Percentiles rank a stretch among this genome's conserved stretches.
These are phyloP conservation scores for Sitta carolinensis DNA, from an alignment of 2,797 vertebrate genomes.

Conservation along the genomic window DNA sequence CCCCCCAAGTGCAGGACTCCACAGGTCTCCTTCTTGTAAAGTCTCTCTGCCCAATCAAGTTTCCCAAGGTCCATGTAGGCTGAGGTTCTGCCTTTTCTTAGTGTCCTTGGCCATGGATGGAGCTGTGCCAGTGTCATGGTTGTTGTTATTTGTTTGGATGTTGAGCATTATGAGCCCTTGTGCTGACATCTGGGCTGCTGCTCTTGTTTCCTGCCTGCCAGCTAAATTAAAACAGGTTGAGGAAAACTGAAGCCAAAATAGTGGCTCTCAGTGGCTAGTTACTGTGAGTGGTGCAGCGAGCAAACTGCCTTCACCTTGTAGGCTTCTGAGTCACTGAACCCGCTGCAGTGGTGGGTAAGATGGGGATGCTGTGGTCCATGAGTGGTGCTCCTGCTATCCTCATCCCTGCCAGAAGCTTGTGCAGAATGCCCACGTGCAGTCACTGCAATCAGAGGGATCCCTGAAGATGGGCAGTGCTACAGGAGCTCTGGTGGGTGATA, in stretches of 20 bases:
- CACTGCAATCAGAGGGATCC: accelerated
- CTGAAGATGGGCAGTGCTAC: neutral
- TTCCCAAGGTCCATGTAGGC: neutral
- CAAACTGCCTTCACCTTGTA: neutral
- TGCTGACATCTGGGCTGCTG: neutral
- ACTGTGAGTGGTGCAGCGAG: neutral
- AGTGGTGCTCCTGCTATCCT: neutral
- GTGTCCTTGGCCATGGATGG: accelerated
- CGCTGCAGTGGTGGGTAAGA: neutral
- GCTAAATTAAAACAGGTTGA: neutral
- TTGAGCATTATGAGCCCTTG: neutral
- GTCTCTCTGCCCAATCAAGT: neutral
- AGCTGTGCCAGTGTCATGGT: neutral
- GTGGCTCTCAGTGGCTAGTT: neutral
- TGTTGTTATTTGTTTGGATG: neutral
- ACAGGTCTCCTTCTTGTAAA: neutral
- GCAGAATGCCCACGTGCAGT: neutral
- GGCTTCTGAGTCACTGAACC: neutral
- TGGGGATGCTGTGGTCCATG: too few relatives aligned
- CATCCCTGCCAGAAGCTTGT: neutral
- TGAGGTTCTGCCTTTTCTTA: neutral
- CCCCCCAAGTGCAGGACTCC: neutral
- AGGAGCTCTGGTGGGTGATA: neutral
- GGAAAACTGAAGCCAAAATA: neutral
- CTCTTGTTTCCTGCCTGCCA: neutral